Base-by-base conservation (phyloP, 2,888 invertebrate genomes). In the Myopa tessellatipennis region DNA sequence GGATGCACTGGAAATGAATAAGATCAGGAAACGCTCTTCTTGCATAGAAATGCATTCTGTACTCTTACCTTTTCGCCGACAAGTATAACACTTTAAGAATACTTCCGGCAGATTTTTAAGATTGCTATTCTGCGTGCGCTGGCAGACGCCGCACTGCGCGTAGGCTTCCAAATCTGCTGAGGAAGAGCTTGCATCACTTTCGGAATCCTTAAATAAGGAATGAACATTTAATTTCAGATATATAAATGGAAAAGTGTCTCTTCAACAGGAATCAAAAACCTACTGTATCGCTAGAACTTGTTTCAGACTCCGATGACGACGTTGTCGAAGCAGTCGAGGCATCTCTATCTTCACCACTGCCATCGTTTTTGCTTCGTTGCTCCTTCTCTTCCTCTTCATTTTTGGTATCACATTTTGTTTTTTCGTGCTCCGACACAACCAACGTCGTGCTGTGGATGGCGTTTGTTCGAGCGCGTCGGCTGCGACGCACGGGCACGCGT, bases 1-100 rank as follows among this genome's bases (percentile, higher is more conserved):
- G 96, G 96, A 91, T 98, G 98, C 80, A 93, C 94, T 94, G 89
- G 26, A 61, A 61, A 61, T 61, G 0, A 87, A 86, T 79, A 74
- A 74, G 55, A 34, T 5, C 61, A 26, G 6, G 61, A 18, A 61
- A 18, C 34, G 10, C n/a, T 4, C 34, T 12, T 26, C 34, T 10
- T 61, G 52, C 52, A 52, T 8, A n/a, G n/a, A n/a, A 58, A 18
- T 38, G 8, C 40, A 45, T 38, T n/a, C 14, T 68, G n/a, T 14
- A 18, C 26, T 18, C 89, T 89, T 87, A 92, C 92, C 90, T 85
- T 91, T 91, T 67, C 91, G 90, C 81, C 91, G 90, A 84, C 92
- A 92, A 79, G 90, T 90, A 80, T 91, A 90, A 87, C 92, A 92
- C 81, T 90, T 90, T 81, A 92, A 90, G 89, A 92, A 92, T 78